These are phyloP conservation scores for Chionoecetes opilio DNA, from an alignment of 1,140 invertebrate genomes.

Conservation along the genomic window DNA sequence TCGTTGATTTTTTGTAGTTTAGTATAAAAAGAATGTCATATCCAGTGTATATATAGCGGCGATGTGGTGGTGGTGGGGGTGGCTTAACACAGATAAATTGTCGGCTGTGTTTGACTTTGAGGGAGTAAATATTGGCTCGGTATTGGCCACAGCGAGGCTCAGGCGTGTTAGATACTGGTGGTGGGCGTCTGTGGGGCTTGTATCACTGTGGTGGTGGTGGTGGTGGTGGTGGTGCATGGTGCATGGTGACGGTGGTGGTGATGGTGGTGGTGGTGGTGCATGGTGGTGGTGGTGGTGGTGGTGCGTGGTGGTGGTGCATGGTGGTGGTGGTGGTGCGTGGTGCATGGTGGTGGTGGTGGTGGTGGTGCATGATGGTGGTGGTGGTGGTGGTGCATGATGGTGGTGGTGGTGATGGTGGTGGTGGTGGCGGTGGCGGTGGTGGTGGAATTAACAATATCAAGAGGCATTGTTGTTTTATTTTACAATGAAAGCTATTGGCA, in stretches of 20 bases:
- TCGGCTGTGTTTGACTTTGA: neutral
- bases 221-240: neutral
- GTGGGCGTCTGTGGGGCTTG: neutral
- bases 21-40: neutral
- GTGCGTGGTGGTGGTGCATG: no score
- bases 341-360: no score
- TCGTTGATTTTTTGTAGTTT: neutral
- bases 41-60: neutral
- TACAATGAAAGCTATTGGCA: neutral
- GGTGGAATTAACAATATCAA: neutral
- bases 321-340: no score
- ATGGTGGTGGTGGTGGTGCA: neutral
- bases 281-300: no score
- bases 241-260: no score
- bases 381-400: no score
- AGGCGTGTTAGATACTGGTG: neutral
- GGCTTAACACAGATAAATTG: conserved; percentile 9
- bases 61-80: neutral
- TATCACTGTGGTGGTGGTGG: neutral
- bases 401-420: no score
- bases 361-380: no score
- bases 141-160: neutral
- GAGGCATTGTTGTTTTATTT: neutral
- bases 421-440: neutral
- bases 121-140: neutral